Base-by-base conservation (phyloP, 2,113 vertebrate genomes). In the Cyanocitta stelleri region DNA sequence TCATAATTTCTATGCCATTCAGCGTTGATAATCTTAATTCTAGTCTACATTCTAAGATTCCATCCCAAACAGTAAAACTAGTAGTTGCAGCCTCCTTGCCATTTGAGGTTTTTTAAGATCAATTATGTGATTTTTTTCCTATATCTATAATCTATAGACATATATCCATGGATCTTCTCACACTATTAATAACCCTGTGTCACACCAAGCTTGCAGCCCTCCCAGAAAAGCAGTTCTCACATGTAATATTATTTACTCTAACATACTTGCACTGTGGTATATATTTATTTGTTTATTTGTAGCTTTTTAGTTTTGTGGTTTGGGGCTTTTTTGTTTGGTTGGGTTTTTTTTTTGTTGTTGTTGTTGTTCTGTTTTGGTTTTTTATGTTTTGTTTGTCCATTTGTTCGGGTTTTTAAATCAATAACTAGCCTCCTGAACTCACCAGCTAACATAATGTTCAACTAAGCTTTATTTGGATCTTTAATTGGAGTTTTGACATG, bases 401-500 rank as follows among this genome's bases (percentile, higher is more conserved):
- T 75, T 49, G 1, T 39, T 35, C 15, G 26, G 9, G 4, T 33
- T 33, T 52, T 39, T 54, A 22, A 29, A 39, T 54, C 23, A 59
- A 55, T 84, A 48, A 10, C 8, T 55, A 43, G 5, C 8, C 8
- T 17, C 49, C n/a, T 55, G 29, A 72, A 84, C 3, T 89, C 37
- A 39, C 1, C 1, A 9, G 3, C 10, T 49, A 66, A 71, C 21
- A 73, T 1, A 41, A 1, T 41, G 6, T 18, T 62, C 5, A 69
- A 20, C 6, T 26, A 56, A 55, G 5, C 46, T 91, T 48, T 85
- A 29, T 84, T 66, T 62, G 23, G 10, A 63, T 63, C 2, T 85
- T 74, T 62, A 64, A 39, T 26, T 49, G 18, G 3, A 69, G 7
- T 63, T 71, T 91, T 90, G 32, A 7, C 6, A 17, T 23, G 4